Evolutionary conservation across 2,113 vertebrate species (phyloP).

Genomic region (Burhinus bistriatus): DNA sequence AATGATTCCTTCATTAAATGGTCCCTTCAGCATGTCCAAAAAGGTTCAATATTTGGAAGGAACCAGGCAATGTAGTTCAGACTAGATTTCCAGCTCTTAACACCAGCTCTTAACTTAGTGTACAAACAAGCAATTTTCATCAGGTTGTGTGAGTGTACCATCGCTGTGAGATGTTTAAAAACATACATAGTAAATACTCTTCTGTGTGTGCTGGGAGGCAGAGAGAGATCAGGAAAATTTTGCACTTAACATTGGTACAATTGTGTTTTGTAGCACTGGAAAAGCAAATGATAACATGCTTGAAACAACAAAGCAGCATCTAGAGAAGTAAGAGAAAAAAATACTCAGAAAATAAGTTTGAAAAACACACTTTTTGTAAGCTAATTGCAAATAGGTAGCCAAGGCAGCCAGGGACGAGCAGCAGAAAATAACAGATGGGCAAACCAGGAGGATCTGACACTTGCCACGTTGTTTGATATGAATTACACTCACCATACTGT

Average conservation of each 20-base stretch:
- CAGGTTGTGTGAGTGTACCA: background rate
- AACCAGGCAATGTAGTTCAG: background rate
- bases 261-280: background rate
- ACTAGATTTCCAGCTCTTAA: background rate
- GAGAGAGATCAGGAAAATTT: background rate
- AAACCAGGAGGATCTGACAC: background rate
- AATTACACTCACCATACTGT: slow-evolving; percentile 19
- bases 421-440: slow-evolving; percentile 39
- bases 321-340: background rate
- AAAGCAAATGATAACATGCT: background rate
- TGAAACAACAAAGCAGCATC: background rate
- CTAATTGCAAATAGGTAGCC: slow-evolving; percentile 25
- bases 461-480: slow-evolving; percentile 24
- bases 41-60: background rate
- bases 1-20: background rate
- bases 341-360: background rate
- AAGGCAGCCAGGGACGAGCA: slow-evolving; percentile 11
- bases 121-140: background rate
- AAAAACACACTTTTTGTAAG: slow-evolving; percentile 14
- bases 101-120: background rate
- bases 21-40: background rate
- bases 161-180: background rate
- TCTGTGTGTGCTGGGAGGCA: background rate
- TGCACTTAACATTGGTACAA: background rate
- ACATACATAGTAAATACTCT: background rate